Evolutionary conservation across 1,140 invertebrate species (phyloP).

Genomic region (Acromyrmex heyeri): DNA sequence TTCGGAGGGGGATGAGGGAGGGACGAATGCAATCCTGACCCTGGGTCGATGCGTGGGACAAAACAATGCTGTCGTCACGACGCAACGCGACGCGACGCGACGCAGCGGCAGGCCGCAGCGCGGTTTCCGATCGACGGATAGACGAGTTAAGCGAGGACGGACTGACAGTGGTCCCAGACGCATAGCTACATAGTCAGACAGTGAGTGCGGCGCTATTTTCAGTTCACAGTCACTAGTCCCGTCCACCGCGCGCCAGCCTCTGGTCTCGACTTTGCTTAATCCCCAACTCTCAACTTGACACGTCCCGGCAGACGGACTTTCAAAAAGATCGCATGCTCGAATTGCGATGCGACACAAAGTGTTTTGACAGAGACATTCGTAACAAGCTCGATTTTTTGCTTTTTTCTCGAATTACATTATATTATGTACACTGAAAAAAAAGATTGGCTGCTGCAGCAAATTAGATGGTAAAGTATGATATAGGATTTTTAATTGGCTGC

Average conservation of each 20-base stretch:
- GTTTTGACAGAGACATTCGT: background rate
- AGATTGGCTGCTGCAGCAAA: too few relatives aligned
- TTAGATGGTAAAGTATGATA: too few relatives aligned
- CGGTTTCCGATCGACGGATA: conserved; percentile 74
- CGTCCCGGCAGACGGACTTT: background rate
- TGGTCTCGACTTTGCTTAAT: conserved; percentile 72
- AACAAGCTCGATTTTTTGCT: background rate
- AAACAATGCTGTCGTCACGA: conserved; percentile 48
- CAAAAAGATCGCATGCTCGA: conserved; percentile 15
- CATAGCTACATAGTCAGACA: conserved; percentile 82
- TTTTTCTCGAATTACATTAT: background rate
- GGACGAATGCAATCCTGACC: conserved; percentile 16
- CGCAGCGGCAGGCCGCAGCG: conserved; percentile 40
- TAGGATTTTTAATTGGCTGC: too few relatives aligned
- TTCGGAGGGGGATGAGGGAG: background rate
- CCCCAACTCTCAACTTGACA: conserved; percentile 73
- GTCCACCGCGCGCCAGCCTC: conserved; percentile 49
- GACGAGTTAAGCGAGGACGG: conserved; percentile 66
- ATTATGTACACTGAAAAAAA: too few relatives aligned
- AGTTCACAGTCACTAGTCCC: conserved; percentile 70
- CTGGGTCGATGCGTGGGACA: conserved; percentile 27
- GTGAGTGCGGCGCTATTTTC: conserved; percentile 82
- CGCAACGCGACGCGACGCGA: background rate
- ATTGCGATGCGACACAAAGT: background rate
- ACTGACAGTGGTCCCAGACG: conserved; percentile 74